phyloP scores from a whole-genome alignment of 2,113 vertebrate genomes.

The Arvicanthis niloticus region DNA sequence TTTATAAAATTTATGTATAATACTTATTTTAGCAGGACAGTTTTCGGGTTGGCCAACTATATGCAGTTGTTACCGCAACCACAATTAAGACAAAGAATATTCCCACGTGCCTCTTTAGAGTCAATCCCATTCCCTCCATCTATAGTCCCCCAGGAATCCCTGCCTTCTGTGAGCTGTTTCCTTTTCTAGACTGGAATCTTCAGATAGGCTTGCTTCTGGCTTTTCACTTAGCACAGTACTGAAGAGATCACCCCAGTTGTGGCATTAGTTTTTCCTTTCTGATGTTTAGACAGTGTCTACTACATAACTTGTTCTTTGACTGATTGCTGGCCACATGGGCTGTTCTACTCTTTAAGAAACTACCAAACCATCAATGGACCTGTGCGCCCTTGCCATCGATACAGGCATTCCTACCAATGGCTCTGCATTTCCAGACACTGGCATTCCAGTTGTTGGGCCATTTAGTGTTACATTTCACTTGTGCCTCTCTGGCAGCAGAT shows the following conservation, averaged over 20 bases:
- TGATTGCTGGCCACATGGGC: neutral
- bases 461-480: neutral
- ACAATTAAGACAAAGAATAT: neutral
- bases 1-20: neutral
- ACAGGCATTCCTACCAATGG: neutral
- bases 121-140: neutral
- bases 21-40: neutral
- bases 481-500: neutral
- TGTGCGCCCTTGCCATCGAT: neutral
- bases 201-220: neutral
- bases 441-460: neutral
- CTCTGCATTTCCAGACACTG: neutral
- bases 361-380: neutral
- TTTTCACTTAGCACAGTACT: neutral
- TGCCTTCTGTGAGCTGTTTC: neutral
- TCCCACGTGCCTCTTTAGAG: neutral
- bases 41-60: neutral
- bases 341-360: neutral
- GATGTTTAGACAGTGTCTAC: neutral
- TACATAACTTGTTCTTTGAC: neutral
- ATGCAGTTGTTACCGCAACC: neutral
- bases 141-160: neutral
- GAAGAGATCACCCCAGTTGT: neutral
- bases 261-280: neutral
- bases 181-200: slow-evolving; percentile 11